Base-by-base conservation (phyloP, 2,888 invertebrate genomes). In the Drosophila ochracea region DNA sequence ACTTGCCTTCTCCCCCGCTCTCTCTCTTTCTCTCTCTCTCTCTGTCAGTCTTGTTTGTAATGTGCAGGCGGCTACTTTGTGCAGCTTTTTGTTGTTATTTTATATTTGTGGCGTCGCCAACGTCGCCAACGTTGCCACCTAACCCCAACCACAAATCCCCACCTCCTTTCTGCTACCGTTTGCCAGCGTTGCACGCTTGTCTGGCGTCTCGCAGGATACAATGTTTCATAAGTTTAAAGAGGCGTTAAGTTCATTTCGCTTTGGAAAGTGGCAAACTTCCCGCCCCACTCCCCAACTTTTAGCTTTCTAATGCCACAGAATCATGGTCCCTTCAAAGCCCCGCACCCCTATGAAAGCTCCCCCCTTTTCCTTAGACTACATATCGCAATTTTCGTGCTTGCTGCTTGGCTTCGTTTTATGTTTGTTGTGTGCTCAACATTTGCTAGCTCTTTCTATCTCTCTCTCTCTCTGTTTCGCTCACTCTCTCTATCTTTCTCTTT, bases 191-290 rank as follows among this genome's bases (percentile, higher is more conserved):
- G 25, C 35, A 19, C 5, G 49, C 53, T 60, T 68, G 50, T 35
- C 67, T 68, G 64, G 28, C 64, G 64, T 73, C 76, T 62, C 61
- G 35, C 61, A 67, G 80, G 76, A 82, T 82, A 82, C 80, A 81
- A 82, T 86, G 82, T 84, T 87, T 84, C 80, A 80, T 72, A 78
- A 83, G 78, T 78, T 87, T 87, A 86, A 87, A 84, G 83, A 84
- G 87, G 88, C 90, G 86, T 89, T 87, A 84, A 88, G 89, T 90
- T 89, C 76, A 84, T 84, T 87, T 88, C 54, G 76, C 65, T 41
- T 43, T 62, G 52, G 64, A 53, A 55, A 53, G 30, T 66, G 55
- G 61, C 47, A 54, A 58, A 63, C 72, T 41, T 30, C 11, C 65
- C 72, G 0, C 7, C 1, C 5, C 7, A 11, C 28, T 31, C 4